Evolutionary conservation across 2,113 vertebrate species (phyloP).

Genomic region (Leptobrachium ailaonicum): DNA sequence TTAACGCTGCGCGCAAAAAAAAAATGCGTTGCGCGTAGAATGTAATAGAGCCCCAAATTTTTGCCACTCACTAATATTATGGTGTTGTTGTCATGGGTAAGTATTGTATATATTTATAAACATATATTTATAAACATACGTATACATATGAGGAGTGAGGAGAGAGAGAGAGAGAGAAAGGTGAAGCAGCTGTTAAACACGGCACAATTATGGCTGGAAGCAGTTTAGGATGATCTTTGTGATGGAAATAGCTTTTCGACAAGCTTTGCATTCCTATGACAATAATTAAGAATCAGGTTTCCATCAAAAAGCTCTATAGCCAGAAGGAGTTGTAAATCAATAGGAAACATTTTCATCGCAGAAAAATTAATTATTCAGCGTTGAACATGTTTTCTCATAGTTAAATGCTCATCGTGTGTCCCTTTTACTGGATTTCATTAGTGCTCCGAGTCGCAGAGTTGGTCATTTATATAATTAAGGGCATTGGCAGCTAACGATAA

Average conservation of each 20-base stretch:
- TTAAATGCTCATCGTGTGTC: slow-evolving; percentile 57
- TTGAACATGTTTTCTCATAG: slow-evolving; percentile 65
- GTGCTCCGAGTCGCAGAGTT: neutral
- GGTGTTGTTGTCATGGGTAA: too few species aligned
- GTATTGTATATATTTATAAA: too few species aligned
- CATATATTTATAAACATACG: too few species aligned
- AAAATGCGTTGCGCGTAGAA: too few species aligned
- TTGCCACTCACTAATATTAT: too few species aligned
- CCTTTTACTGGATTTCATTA: slow-evolving; percentile 18
- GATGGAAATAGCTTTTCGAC: slow-evolving; percentile 71
- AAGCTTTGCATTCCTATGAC: slow-evolving; percentile 66
- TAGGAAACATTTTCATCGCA: slow-evolving; percentile 72
- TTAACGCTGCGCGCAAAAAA: too few species aligned
- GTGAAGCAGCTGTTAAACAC: slow-evolving; percentile 72
- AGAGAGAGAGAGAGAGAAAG: slow-evolving; percentile 54
- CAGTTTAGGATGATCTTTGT: slow-evolving; percentile 65
- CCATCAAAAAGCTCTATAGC: slow-evolving; percentile 65
- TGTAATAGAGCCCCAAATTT: too few species aligned
- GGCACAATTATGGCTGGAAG: slow-evolving; percentile 58
- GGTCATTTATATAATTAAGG: neutral
- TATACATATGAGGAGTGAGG: too few species aligned
- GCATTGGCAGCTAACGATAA: too few species aligned
- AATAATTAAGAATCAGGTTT: slow-evolving; percentile 79
- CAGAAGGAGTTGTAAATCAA: slow-evolving; percentile 76
- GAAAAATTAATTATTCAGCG: slow-evolving; percentile 78